A percentile compares a stretch with the other conserved stretches of the same genome.
Conservation (phyloP, 2,113 vertebrate genomes). For the Andinoacara biseriatus region DNA sequence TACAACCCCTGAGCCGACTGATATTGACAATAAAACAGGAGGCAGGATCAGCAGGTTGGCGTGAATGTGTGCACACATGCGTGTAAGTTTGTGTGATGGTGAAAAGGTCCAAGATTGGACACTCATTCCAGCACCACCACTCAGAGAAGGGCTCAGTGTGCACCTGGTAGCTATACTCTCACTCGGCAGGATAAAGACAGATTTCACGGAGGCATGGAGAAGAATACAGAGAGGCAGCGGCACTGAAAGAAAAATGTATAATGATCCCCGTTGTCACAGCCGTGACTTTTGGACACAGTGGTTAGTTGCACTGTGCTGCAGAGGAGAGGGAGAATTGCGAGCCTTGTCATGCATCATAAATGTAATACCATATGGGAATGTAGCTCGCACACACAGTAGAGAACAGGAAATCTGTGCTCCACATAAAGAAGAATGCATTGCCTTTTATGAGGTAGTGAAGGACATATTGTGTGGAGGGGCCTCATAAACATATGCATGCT, state of each 20-base stretch:
- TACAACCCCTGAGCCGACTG: conserved; percentile 49
- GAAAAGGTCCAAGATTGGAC: conserved; percentile 51
- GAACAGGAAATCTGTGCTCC: conserved; percentile 51
- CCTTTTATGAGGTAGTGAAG: conserved; percentile 49
- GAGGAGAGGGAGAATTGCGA: conserved; percentile 63
- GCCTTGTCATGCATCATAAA: conserved; percentile 72
- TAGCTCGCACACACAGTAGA: conserved; percentile 33
- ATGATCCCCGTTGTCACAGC: conserved; percentile 67
- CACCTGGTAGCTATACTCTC: conserved; percentile 45
- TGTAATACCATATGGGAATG: conserved; percentile 65
- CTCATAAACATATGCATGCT: conserved; percentile 62
- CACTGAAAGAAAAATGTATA: conserved; percentile 64
- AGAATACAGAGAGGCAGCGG: conserved; percentile 58
- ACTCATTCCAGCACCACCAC: conserved; percentile 26
- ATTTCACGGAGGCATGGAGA: conserved; percentile 57
- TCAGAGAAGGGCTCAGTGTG: conserved; percentile 36
- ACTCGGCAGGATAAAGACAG: conserved; percentile 43
- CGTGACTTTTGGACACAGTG: conserved; percentile 68
- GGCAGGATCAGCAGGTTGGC: conserved; percentile 51
- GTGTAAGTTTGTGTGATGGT: conserved; percentile 32
- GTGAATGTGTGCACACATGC: conserved; percentile 46
- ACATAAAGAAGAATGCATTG: conserved; percentile 55
- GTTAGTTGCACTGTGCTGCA: conserved; percentile 52
- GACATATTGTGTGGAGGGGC: conserved; percentile 55
- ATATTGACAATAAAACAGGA: conserved; percentile 76